Percentiles rank a stretch among this genome's conserved stretches.
phyloP scores from a whole-genome alignment of 1,140 invertebrate genomes.

The Frieseomelitta varia region DNA sequence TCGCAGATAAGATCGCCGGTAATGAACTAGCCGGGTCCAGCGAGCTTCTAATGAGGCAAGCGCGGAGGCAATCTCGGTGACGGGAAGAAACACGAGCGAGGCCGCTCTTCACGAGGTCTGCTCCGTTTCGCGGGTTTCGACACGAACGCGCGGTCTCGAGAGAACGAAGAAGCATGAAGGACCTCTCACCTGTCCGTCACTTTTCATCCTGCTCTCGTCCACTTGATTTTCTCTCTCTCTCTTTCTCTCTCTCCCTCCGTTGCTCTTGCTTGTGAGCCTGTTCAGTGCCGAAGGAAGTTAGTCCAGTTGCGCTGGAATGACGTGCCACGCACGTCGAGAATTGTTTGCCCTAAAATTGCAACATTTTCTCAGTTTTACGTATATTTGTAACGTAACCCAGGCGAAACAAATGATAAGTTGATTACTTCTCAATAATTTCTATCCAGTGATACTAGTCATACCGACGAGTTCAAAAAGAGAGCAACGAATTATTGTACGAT shows the following conservation, averaged over 20 bases:
- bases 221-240: not conserved
- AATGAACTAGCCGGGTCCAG: constrained; percentile 66
- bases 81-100: constrained; percentile 45
- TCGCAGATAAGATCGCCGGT: constrained; percentile 62
- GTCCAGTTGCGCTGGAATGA: too few species aligned
- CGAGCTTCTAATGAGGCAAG: constrained; percentile 65
- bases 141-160: constrained; percentile 3
- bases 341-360: too few species aligned
- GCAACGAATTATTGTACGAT: too few species aligned
- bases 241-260: not conserved
- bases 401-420: too few species aligned
- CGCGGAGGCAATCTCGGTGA: constrained; percentile 52
- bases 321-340: too few species aligned
- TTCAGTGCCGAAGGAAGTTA: too few species aligned
- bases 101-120: constrained; percentile 3
- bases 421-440: too few species aligned
- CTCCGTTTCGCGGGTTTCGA: constrained; percentile 32
- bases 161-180: constrained; percentile 9
- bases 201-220: constrained; percentile 11
- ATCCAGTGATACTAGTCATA: too few species aligned
- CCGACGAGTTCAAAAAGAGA: too few species aligned
- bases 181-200: constrained; percentile 47
- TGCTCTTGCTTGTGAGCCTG: not conserved
- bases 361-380: too few species aligned
- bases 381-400: too few species aligned